phyloP scores from a whole-genome alignment of 2,888 invertebrate species.

The Galerucella calmariensis region DNA sequence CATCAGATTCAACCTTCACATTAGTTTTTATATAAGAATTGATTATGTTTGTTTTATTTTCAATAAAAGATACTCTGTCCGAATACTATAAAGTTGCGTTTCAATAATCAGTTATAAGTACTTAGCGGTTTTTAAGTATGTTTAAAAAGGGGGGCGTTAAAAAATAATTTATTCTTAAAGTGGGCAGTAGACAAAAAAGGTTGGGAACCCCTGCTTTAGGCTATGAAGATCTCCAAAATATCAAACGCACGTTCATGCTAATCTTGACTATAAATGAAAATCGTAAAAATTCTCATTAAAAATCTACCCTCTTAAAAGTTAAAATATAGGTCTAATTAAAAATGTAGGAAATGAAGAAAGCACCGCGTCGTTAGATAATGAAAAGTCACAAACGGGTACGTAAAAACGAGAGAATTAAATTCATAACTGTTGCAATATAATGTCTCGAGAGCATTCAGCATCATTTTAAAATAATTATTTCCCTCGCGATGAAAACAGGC shows the following conservation, averaged over 20 bases:
- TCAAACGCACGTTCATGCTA: neutral
- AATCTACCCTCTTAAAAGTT: neutral
- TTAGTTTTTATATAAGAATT: no score
- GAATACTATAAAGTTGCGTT: no score
- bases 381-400: slow-evolving; percentile 49
- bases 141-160: no score
- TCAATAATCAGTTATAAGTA: no score
- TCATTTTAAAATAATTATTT: slow-evolving; percentile 56
- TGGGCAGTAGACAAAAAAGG: no score
- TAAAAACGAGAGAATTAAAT: slow-evolving; percentile 53
- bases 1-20: no score
- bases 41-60: no score
- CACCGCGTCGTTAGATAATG: slow-evolving; percentile 47
- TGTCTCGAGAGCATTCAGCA: slow-evolving; percentile 50
- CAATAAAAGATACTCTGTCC: no score
- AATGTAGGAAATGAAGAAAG: slow-evolving; percentile 50
- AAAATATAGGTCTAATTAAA: slow-evolving; percentile 40
- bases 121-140: no score
- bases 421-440: slow-evolving; percentile 51
- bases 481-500: slow-evolving; percentile 50
- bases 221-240: no score
- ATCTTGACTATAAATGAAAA: neutral
- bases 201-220: no score
- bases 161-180: no score
- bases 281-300: slow-evolving; percentile 16